phyloP scores from a whole-genome alignment of 1,140 invertebrate genomes.

The Drosophila athabasca region DNA sequence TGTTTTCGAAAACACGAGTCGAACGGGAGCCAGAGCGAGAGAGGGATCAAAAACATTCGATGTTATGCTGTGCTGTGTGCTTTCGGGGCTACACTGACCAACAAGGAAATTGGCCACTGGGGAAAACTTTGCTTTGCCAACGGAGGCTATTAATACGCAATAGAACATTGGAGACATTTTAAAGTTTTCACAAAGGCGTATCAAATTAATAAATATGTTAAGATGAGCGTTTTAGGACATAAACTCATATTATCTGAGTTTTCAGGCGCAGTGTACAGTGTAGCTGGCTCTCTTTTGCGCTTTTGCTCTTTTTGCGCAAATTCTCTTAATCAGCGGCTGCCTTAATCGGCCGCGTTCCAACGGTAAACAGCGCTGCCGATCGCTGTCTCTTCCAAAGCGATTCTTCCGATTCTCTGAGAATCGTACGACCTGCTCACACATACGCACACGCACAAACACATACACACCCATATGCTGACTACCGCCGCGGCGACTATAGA shows the following conservation, averaged over 20 bases:
- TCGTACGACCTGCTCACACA: slow-evolving; percentile 17
- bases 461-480: neutral
- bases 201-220: too few relatives aligned
- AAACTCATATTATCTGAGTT: too few relatives aligned
- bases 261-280: too few relatives aligned
- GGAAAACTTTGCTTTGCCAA: too few relatives aligned
- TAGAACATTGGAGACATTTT: neutral
- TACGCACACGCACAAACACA: neutral
- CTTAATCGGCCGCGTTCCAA: too few relatives aligned
- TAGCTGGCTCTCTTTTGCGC: slow-evolving; percentile 15
- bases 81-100: slow-evolving; percentile 30
- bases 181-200: too few relatives aligned
- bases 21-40: slow-evolving; percentile 2
- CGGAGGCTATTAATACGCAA: too few relatives aligned
- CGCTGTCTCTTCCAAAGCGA: too few relatives aligned
- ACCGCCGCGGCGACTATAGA: slow-evolving; percentile 57
- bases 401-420: neutral
- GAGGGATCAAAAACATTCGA: slow-evolving; percentile 32
- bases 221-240: too few relatives aligned
- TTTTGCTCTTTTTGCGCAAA: slow-evolving; percentile 16
- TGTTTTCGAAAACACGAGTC: neutral
- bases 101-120: neutral
- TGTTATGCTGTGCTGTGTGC: slow-evolving; percentile 20
- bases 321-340: slow-evolving; percentile 56
- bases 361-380: slow-evolving; percentile 37